These are phyloP conservation scores for Balearica regulorum DNA, from an alignment of 2,797 vertebrate genomes.

Conservation along the genomic window DNA sequence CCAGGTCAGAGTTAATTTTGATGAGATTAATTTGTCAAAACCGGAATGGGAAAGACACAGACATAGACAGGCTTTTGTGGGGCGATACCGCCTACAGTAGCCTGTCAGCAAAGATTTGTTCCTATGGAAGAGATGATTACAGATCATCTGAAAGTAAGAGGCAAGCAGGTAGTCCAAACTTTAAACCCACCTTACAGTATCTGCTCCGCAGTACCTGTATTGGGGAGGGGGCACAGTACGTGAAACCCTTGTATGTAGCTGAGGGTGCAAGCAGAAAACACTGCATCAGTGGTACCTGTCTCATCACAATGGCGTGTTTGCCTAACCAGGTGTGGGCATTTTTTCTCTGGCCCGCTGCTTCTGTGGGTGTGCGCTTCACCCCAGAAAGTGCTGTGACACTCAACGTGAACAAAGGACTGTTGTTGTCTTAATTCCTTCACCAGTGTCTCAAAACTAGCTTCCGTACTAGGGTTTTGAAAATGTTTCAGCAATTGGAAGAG, in stretches of 20 bases:
- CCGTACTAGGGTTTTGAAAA: background rate
- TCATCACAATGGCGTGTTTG: background rate
- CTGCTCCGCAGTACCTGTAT: too few relatives aligned
- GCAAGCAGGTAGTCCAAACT: background rate
- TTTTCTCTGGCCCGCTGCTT: background rate
- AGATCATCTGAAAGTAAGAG: background rate
- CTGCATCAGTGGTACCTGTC: background rate
- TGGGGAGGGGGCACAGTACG: background rate
- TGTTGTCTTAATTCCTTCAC: background rate
- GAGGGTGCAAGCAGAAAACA: background rate
- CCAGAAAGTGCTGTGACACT: background rate
- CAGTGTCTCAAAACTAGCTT: background rate
- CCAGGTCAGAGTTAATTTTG: background rate
- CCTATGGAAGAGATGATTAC: background rate
- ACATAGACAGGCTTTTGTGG: background rate
- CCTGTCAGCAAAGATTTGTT: background rate
- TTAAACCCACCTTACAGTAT: background rate
- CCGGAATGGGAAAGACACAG: background rate
- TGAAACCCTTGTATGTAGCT: fast-evolving
- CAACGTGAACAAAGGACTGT: background rate
- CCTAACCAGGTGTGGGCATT: background rate
- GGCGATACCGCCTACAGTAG: background rate
- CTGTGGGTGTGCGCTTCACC: fast-evolving
- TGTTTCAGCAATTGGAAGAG: background rate
- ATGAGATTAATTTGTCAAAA: background rate